Conservation (phyloP, 2,888 invertebrate species). For the Emmelina monodactyla region DNA sequence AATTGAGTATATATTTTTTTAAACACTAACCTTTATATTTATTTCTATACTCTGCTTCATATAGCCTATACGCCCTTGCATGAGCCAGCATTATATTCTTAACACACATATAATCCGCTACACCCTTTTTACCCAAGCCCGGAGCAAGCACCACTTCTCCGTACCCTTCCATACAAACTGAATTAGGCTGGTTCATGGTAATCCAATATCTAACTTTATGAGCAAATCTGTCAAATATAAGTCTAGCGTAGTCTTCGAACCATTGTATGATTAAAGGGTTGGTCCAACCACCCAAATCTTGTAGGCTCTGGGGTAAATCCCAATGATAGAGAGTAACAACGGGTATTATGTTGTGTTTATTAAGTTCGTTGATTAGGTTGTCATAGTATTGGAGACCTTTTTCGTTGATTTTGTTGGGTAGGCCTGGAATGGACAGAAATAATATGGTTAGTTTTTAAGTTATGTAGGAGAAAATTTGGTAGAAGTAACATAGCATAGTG, state of each 20-base stretch:
- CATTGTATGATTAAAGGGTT: slow-evolving; percentile 33
- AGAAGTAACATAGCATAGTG: too few species aligned
- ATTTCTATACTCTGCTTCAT: slow-evolving; percentile 35
- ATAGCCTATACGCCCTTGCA: slow-evolving; percentile 51
- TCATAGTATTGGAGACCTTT: slow-evolving; percentile 61
- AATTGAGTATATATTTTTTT: too few species aligned
- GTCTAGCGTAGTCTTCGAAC: slow-evolving; percentile 55
- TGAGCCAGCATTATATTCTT: slow-evolving; percentile 68
- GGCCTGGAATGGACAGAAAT: slow-evolving; percentile 24
- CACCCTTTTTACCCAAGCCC: slow-evolving; percentile 34
- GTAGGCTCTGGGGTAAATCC: slow-evolving; percentile 37
- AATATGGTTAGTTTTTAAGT: too few species aligned
- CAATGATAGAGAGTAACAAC: slow-evolving; percentile 41
- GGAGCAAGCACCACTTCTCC: slow-evolving; percentile 33
- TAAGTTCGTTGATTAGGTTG: slow-evolving; percentile 55
- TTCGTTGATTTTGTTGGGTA: slow-evolving; percentile 36
- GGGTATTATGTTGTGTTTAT: slow-evolving; percentile 36
- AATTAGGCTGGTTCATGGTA: slow-evolving; percentile 68
- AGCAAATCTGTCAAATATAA: slow-evolving; percentile 47
- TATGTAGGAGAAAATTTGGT: too few species aligned
- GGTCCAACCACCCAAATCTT: slow-evolving; percentile 42
- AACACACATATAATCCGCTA: slow-evolving; percentile 60
- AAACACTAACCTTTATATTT: slow-evolving; percentile 31
- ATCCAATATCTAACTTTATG: slow-evolving; percentile 65
- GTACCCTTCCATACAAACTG: slow-evolving; percentile 52